Base-by-base conservation (phyloP, 2,797 vertebrate genomes). In the Apogon hyalosoma region DNA sequence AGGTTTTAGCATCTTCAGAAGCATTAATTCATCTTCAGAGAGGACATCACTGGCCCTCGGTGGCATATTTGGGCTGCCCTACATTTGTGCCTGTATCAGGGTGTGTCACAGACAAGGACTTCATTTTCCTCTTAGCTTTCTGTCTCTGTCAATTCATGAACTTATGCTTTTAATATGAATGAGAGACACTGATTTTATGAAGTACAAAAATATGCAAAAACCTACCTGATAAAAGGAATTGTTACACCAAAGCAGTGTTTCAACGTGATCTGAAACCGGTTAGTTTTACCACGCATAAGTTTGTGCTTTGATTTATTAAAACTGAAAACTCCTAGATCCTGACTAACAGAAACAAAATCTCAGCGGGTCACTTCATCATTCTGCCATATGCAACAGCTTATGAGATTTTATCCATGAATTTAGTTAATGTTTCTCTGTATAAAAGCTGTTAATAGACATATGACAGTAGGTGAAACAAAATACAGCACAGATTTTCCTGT, bases 21-120 rank as follows among this genome's bases (percentile, higher is more conserved):
- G 74, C 64, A 79, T 43, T 21, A 51, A 18, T 77, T 60, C 1
- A 50, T 77, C 73, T 63, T 49, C 15, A 60, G 53, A 61, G 61
- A 50, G 65, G 59, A 55, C 70, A 50, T 52, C 43, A 40, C 39
- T 60, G 47, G 75, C 54, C 66, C 41, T 41, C 15, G 14, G 36
- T 76, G 75, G 51, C 63, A 54, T 63, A 79, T 75, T 81, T 58
- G 28, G 63, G 83, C 11, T 83, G 82, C n/a, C 77, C 72, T 82
- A 76, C 42, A 82, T 87, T 65, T 75, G 61, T 62, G 70, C 54
- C 61, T 60, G 63, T 58, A 50, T 66, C 67, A 63, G 61, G 14
- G 42, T 43, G 64, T 73, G 76, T 84, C 63, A 81, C 63, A 74
- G 76, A 74, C 76, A 67, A 73, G 68, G 69, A 66, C 72, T 62